These are phyloP conservation scores for Acrocephalus kingi DNA, from an alignment of 2,113 vertebrate species.

Conservation along the genomic window DNA sequence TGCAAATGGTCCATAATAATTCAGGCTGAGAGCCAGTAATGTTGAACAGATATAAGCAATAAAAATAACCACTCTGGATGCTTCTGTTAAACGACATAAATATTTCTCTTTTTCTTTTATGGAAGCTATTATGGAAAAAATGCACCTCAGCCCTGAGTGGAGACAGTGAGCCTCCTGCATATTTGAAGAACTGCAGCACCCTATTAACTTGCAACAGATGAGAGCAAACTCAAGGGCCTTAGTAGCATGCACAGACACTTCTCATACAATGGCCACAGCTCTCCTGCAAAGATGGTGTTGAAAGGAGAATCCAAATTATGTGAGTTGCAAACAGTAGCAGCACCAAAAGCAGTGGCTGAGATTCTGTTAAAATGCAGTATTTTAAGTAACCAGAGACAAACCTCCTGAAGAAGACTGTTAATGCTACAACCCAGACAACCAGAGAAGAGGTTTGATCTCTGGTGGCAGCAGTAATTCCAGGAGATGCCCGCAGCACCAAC, in stretches of 20 bases:
- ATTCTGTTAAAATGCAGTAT: neutral
- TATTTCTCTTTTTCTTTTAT: conserved; percentile 35
- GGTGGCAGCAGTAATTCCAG: neutral
- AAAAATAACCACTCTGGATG: conserved; percentile 28
- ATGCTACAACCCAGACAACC: neutral
- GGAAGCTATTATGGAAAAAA: conserved; percentile 26
- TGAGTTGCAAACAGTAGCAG: neutral
- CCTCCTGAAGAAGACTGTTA: neutral
- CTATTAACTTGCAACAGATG: neutral
- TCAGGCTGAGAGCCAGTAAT: neutral
- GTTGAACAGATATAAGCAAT: conserved; percentile 6
- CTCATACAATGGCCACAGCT: neutral
- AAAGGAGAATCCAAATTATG: neutral
- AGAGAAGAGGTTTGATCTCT: neutral
- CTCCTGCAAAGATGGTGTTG: neutral
- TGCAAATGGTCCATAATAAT: neutral
- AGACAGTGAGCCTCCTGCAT: neutral
- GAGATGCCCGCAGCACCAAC: fast-evolving
- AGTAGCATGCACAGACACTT: neutral
- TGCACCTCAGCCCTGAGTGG: neutral
- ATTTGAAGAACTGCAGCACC: neutral
- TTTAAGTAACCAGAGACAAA: conserved; percentile 1
- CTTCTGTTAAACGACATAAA: neutral
- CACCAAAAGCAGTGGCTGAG: neutral
- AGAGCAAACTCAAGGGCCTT: neutral